Base-by-base conservation (phyloP, 2,797 vertebrate genomes). In the Myotis pilosus region DNA sequence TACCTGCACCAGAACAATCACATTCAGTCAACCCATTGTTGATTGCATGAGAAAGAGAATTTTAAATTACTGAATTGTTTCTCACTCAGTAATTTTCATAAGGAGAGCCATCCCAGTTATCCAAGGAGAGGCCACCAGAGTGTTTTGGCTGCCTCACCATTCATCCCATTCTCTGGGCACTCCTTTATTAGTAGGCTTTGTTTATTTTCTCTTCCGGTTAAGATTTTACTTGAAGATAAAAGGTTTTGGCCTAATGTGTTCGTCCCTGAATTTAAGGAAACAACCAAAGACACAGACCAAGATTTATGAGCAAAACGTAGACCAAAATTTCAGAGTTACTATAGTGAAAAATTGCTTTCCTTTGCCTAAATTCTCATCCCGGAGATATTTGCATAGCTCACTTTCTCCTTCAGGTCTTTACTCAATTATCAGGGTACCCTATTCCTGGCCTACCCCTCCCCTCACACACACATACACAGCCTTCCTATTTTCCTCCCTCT, bases 141-240 rank as follows among this genome's bases (percentile, higher is more conserved):
- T 2, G 36, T 84, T 66, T 76, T 87, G 23, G 36, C 62, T 38
- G 8, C 79, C 44, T 89, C n/a, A 87, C 6, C 15, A 28, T 62
- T 20, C 62, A 28, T 57, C 87, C 76, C 20, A 36, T 0, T 85
- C 44, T 91, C 79, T 92, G 38, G 72, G 13, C 5, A 79, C 44
- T 57, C 71, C 30, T 20, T 75, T 86, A 33, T 57, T 93, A 78
- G 75, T 75, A 64, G 57, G 2, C 86, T 82, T 92, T 95, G 83
- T 68, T 96, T 80, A n/a, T 81, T 96, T 68, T 85, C 72, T 53
- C 49, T 92, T 89, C 82, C 81, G 30, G 72, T 94, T 93, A 92
- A 81, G 79, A 78, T 84, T 89, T 93, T 84, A 94, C 62, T 95
- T 94, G 68, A 95, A 94, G 75, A 89, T 87, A 71, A 92, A 93